phyloP scores from a whole-genome alignment of 2,888 invertebrate genomes.

The Tenthredo scrophulariae region DNA sequence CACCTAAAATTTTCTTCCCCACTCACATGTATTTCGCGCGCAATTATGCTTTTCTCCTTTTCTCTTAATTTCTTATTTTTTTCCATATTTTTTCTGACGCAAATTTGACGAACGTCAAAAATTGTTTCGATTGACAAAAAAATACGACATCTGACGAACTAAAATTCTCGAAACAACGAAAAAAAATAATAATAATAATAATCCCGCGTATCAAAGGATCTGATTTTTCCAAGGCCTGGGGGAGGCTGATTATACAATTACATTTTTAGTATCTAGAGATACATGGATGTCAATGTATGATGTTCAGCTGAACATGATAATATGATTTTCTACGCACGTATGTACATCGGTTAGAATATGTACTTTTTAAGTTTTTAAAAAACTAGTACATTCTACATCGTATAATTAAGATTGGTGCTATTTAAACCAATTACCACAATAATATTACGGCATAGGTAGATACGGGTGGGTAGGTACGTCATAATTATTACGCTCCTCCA shows the following conservation, averaged over 20 bases:
- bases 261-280: too few species aligned
- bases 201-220: too few species aligned
- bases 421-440: conserved; percentile 41
- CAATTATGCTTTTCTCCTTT: background rate
- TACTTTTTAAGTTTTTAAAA: background rate
- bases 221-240: too few species aligned
- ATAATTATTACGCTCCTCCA: conserved; percentile 14
- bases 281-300: too few species aligned
- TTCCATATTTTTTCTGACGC: background rate
- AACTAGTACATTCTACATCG: background rate
- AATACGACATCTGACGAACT: too few species aligned
- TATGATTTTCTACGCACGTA: background rate
- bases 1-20: conserved; percentile 4
- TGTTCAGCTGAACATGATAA: too few species aligned
- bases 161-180: too few species aligned
- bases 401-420: conserved; percentile 40
- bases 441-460: conserved; percentile 26
- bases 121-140: too few species aligned
- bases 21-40: background rate
- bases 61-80: background rate
- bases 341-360: background rate
- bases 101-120: too few species aligned
- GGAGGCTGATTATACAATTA: too few species aligned
- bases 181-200: too few species aligned
- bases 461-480: background rate